Percentiles rank a stretch among this genome's conserved stretches.
phyloP scores from a whole-genome alignment of 2,113 vertebrate species.

The Delphinus delphis region DNA sequence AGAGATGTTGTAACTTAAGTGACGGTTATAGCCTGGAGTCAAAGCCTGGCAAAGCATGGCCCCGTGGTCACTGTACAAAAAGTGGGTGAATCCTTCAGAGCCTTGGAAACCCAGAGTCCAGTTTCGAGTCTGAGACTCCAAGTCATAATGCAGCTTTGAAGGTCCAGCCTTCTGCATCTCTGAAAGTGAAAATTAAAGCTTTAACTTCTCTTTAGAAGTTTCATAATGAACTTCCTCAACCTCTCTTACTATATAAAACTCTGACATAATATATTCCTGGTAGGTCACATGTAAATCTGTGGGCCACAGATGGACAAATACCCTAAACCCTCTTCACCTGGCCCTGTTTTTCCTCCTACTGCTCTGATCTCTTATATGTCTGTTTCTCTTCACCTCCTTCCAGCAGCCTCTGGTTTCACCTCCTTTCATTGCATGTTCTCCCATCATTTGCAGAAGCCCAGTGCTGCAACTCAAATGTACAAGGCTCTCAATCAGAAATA shows the following conservation, averaged over 20 bases:
- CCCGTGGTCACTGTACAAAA: background rate
- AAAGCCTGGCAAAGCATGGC: background rate
- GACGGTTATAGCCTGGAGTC: background rate
- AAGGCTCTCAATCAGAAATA: background rate
- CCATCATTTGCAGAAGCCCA: background rate
- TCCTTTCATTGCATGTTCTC: background rate
- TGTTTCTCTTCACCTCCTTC: background rate
- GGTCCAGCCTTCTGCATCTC: background rate
- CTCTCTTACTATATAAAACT: conserved; percentile 5
- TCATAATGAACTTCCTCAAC: background rate
- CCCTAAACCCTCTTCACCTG: too few relatives aligned
- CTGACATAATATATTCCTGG: background rate
- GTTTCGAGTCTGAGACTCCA: background rate
- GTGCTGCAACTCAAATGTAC: background rate
- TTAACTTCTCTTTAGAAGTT: background rate
- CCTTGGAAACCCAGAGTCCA: background rate
- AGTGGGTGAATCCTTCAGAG: background rate
- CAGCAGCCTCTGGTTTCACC: background rate
- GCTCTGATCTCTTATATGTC: background rate
- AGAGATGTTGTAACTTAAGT: background rate
- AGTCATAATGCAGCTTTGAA: background rate
- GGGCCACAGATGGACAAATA: background rate
- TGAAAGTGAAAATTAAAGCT: background rate
- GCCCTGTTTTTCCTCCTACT: background rate
- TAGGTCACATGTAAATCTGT: background rate